Evolutionary conservation across 2,797 vertebrate genomes (phyloP).

Genomic region (Coracias cyanogaster): DNA sequence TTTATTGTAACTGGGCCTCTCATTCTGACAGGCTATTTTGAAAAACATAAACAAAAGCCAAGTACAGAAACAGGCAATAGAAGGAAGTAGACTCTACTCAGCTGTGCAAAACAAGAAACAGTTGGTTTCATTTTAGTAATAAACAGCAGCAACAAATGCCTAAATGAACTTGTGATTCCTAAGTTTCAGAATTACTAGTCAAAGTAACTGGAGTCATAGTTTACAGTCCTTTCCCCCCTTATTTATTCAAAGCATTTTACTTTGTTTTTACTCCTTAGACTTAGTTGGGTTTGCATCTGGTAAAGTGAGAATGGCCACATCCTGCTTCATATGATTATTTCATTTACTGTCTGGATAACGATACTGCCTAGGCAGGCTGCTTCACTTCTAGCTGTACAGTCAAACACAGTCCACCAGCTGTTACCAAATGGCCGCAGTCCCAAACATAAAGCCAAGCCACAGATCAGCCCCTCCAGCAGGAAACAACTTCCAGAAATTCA

Average conservation of each 20-base stretch:
- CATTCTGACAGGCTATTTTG: neutral
- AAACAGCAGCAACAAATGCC: neutral
- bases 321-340: neutral
- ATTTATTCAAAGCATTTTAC: neutral
- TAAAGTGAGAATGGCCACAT: constrained; percentile 2
- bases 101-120: neutral
- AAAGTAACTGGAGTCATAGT: neutral
- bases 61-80: neutral
- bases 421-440: neutral
- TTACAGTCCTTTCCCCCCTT: neutral
- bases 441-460: neutral
- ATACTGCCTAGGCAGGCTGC: neutral
- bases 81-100: neutral
- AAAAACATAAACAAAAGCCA: neutral
- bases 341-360: neutral
- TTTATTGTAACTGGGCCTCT: neutral
- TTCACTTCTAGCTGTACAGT: neutral
- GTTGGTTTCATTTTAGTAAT: neutral
- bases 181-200: neutral
- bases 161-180: neutral
- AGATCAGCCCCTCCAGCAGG: neutral
- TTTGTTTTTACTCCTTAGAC: neutral
- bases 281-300: neutral
- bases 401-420: neutral
- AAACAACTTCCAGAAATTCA: neutral